Base-by-base conservation (phyloP, 37 sponge, comb jelly and placozoan genomes). In the Corticium candelabrum region DNA sequence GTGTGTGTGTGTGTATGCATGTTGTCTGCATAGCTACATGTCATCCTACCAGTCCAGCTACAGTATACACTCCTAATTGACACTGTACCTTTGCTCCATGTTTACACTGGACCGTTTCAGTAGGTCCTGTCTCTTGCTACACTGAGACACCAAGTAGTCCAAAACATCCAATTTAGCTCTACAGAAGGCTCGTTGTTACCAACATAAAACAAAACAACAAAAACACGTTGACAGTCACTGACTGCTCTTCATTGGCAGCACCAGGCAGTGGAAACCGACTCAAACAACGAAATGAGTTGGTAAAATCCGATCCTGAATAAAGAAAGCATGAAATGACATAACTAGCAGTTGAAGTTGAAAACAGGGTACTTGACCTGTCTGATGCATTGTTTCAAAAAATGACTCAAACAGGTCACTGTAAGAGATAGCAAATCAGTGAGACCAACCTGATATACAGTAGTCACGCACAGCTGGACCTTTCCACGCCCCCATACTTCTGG, bases 341-440 rank as follows among this genome's bases (percentile, higher is more conserved):
- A n/a, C 5, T 15, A 35, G 37, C 7, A 71, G 5, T 11, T 71
- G 74, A 11, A 11, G n/a, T n/a, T n/a, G n/a, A n/a, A n/a, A n/a
- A n/a, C n/a, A n/a, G n/a, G n/a, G n/a, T n/a, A n/a, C n/a, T n/a
- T 38, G 35, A 86, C 87, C 88, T 67, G 94, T 93, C 39, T 75
- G 82, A 36, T 93, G 90, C 90, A 93, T 87, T 0, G 88, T 81
- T 1, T 93, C 90, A 37, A 93, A 37, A 1, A 93, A 70, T 3
- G 80, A 41, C 34, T 89, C 85, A 0, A 90, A 41, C 43, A 93
- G 76, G 35, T 87, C 86, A 68, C 83, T 85, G 73, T 5, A 69
- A n/a, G 39, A 71, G 41, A 85, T 40, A 69, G 93, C 90, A 74
- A 92, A 90, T 41, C 85, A 92, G 38, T 91, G 93, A 68, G 86